These are phyloP conservation scores for Paragorgia papillata DNA, from an alignment of 92 coral and sea anemone genomes.

Conservation along the genomic window DNA sequence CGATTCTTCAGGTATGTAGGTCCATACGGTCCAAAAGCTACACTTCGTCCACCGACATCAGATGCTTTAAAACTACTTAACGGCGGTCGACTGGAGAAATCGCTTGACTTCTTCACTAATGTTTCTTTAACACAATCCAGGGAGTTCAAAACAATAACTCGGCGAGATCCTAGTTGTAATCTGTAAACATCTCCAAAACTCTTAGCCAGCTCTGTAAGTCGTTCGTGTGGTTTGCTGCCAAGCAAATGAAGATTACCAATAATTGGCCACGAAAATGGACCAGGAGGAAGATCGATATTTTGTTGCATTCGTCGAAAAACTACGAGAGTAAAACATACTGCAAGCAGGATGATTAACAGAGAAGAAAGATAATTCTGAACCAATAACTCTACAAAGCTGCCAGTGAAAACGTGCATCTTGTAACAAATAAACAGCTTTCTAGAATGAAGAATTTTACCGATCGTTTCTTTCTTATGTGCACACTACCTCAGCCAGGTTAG, in stretches of 20 bases:
- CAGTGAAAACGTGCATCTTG: background rate
- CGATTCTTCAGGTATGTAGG: constrained; percentile 80
- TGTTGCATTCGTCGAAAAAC: constrained; percentile 32
- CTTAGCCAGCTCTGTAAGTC: constrained; percentile 79
- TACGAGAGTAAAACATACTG: constrained; percentile 19
- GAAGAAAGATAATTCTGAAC: constrained; percentile 62
- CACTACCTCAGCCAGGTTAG: background rate
- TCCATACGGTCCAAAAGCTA: constrained; percentile 87
- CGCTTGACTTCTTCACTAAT: constrained; percentile 79
- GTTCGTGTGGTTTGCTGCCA: constrained; percentile 86
- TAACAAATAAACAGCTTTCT: background rate
- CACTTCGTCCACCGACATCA: constrained; percentile 78
- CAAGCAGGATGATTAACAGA: constrained; percentile 38
- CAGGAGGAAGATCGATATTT: constrained; percentile 82
- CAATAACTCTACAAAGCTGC: background rate
- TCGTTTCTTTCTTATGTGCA: background rate
- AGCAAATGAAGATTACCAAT: constrained; percentile 90
- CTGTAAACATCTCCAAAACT: constrained; percentile 88
- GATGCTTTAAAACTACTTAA: constrained; percentile 80
- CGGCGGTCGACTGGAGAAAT: constrained; percentile 93
- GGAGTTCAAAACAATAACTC: constrained; percentile 85
- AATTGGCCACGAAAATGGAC: constrained; percentile 88
- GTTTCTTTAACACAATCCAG: constrained; percentile 90
- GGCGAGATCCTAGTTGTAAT: constrained; percentile 86
- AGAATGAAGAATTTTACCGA: background rate